Percentiles rank a stretch among this genome's conserved stretches.
Conservation (phyloP, 2,888 invertebrate species). For the Aleiodes leptofemur region DNA sequence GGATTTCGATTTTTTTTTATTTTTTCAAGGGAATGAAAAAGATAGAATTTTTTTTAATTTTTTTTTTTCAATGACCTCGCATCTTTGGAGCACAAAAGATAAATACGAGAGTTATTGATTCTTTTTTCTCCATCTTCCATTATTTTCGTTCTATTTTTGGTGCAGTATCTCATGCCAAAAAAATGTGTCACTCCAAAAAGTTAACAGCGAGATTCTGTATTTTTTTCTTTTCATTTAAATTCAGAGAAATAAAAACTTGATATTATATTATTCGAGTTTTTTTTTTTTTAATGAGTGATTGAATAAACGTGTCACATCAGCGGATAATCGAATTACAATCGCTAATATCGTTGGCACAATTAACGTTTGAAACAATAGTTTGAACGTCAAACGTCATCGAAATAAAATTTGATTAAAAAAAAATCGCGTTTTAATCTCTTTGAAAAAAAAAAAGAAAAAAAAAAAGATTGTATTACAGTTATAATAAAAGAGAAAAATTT, state of each 20-base stretch:
- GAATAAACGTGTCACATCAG: not conserved
- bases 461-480: not conserved
- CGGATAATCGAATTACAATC: constrained; percentile 3
- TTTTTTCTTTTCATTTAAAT: no score
- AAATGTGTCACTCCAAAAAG: not conserved
- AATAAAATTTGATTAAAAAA: no score
- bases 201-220: no score
- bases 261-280: not conserved
- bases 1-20: no score
- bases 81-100: constrained; percentile 16
- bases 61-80: not conserved
- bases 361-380: constrained; percentile 1
- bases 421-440: not conserved
- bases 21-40: no score
- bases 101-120: constrained; percentile 14
- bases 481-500: constrained; percentile 1
- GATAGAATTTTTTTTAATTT: no score
- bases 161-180: not conserved
- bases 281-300: not conserved
- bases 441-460: not conserved
- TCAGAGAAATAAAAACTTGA: not conserved
- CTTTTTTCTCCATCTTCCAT: not conserved
- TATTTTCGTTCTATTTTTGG: not conserved
- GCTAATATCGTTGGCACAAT: constrained; percentile 11
- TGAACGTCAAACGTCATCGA: no score